A percentile compares a stretch with the other conserved stretches of the same genome.
Evolutionary conservation across 2,888 invertebrate genomes (phyloP).

Genomic region (Brachyopa scutellaris): DNA sequence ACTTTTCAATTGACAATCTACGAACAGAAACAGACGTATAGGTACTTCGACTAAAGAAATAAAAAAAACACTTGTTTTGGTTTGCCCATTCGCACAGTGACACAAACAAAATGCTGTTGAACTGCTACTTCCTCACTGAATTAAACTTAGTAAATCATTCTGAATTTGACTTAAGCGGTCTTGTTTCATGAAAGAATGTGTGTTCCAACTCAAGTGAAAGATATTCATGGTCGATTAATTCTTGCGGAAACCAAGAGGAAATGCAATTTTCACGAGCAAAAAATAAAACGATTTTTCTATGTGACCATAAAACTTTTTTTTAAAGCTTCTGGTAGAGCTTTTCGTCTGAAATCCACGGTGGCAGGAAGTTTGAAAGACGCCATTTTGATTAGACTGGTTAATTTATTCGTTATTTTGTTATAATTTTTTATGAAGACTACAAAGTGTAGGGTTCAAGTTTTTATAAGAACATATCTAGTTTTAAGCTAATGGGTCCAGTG

Average conservation of each 20-base stretch:
- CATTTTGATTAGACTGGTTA: not conserved
- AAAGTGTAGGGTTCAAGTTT: no score
- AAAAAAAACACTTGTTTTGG: constrained; percentile 10
- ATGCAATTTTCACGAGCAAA: not conserved
- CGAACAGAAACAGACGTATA: no score
- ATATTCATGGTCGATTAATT: not conserved
- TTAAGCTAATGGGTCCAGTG: no score
- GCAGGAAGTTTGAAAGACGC: not conserved
- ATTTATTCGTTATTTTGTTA: not conserved
- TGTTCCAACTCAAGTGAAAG: not conserved
- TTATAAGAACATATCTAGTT: no score
- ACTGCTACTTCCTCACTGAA: not conserved
- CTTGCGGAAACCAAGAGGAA: not conserved
- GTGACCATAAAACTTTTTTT: not conserved
- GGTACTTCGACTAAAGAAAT: no score
- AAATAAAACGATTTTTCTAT: not conserved
- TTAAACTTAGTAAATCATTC: not conserved
- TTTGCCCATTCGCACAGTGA: not conserved
- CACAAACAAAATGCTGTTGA: not conserved
- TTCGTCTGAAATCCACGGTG: not conserved
- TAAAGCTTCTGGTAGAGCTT: not conserved
- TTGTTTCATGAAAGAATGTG: not conserved
- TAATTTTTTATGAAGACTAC: no score
- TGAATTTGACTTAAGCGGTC: not conserved
- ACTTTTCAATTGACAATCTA: no score